Conservation (phyloP, 1,140 invertebrate genomes). For the Anagrus nilaparvatae region DNA sequence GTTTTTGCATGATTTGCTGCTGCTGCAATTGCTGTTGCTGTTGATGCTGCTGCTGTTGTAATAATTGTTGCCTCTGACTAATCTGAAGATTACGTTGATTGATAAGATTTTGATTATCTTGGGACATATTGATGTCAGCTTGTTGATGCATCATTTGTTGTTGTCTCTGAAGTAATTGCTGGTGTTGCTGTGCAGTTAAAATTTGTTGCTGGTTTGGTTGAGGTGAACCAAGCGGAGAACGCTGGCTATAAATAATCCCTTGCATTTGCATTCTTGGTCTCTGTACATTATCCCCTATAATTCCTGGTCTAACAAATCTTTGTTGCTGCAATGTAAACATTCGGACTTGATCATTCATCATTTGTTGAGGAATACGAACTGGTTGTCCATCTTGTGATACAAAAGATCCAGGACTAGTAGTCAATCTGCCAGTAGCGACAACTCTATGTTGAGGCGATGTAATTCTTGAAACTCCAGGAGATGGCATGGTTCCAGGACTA, state of each 20-base stretch:
- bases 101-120: conserved; percentile 27
- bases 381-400: conserved; percentile 30
- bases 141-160: conserved; percentile 45
- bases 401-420: conserved; percentile 45
- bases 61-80: conserved; percentile 43
- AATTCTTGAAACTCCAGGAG: conserved; percentile 41
- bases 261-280: conserved; percentile 35
- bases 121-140: conserved; percentile 32
- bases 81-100: conserved; percentile 32
- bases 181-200: conserved; percentile 42
- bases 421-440: conserved; percentile 33
- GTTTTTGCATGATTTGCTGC: conserved; percentile 37
- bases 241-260: conserved; percentile 34
- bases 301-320: conserved; percentile 34
- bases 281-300: conserved; percentile 28
- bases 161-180: conserved; percentile 40
- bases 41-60: conserved; percentile 40
- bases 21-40: conserved; percentile 40
- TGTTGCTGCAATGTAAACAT: conserved; percentile 32
- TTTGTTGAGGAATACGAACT: conserved; percentile 33
- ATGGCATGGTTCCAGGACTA: conserved; percentile 40
- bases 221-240: conserved; percentile 35
- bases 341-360: conserved; percentile 30
- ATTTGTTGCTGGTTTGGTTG: conserved; percentile 32
- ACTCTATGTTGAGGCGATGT: conserved; percentile 48